Conservation (phyloP, 2,888 invertebrate species). For the Anthrax anthrax region DNA sequence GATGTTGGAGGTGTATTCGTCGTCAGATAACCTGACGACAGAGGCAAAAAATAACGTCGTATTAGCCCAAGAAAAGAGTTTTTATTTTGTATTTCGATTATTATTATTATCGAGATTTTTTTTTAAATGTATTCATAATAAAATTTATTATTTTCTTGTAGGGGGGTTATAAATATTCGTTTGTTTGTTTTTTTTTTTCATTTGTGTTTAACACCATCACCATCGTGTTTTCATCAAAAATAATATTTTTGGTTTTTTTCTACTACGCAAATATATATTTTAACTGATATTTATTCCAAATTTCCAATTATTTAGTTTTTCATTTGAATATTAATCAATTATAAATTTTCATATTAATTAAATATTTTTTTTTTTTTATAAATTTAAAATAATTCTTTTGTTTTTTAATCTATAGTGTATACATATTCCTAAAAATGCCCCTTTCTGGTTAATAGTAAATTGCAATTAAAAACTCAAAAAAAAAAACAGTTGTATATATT, state of each 20-base stretch:
- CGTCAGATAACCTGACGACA: constrained; percentile 39
- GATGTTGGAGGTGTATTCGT: constrained; percentile 27
- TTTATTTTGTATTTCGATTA: constrained; percentile 15
- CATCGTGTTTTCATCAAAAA: constrained; percentile 18
- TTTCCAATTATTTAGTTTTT: too few relatives aligned
- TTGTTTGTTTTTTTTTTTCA: constrained; percentile 14
- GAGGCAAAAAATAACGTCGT: constrained; percentile 35
- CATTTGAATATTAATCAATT: too few relatives aligned
- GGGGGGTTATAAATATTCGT: constrained; percentile 9
- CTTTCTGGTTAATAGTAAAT: not conserved
- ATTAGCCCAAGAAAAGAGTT: constrained; percentile 34
- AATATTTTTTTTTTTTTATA: too few relatives aligned
- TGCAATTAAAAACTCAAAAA: not conserved
- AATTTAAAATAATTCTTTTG: not conserved
- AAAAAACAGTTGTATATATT: not conserved
- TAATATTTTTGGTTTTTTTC: not conserved
- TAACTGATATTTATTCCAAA: too few relatives aligned
- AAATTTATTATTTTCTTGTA: constrained; percentile 15
- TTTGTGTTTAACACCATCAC: constrained; percentile 27
- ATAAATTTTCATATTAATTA: too few relatives aligned
- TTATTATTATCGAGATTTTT: constrained; percentile 10
- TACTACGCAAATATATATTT: constrained; percentile 13
- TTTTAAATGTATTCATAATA: not conserved
- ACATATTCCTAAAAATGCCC: not conserved
- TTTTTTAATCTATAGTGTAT: not conserved